Base-by-base conservation (phyloP, 2,888 invertebrate genomes). In the Drosophila mulleri region DNA sequence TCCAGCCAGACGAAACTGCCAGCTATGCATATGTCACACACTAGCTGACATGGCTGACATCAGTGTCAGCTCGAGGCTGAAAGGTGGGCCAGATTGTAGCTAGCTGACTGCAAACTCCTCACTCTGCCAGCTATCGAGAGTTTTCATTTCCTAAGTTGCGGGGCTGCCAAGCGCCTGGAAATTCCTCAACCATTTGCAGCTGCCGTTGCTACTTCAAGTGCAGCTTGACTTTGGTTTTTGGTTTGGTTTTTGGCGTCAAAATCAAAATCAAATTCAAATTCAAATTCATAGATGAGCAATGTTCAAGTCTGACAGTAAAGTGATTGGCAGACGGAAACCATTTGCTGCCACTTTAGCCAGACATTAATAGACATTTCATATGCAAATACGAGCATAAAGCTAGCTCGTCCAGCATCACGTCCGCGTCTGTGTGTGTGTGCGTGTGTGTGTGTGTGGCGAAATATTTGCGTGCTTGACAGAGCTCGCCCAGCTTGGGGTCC, bases 351-450 rank as follows among this genome's bases (percentile, higher is more conserved):
- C 81, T 89, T 87, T 67, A 59, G 76, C 72, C 82, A 58, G 48
- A 58, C 75, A 73, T 89, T 85, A 88, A 89, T 89, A 75, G 88
- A 89, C 78, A 88, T 85, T 88, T 89, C 78, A 88, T 88, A 75
- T 88, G 74, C 80, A 82, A 85, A 82, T 77, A 65, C 58, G 35
- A 59, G 48, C 67, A 67, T 70, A 75, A 67, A 62, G 56, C 67
- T 67, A 50, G 47, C 42, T 58, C 35, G 37, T 32, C 52, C 56
- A 69, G 67, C n/a, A 65, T 69, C 64, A 53, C 65, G 72, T 23
- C 29, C 50, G 37, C 16, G 16, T 39, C 14, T 29, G 16, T 16
- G 35, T 50, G 61, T 57, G 63, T 59, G 56, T 39, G n/a, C n/a
- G 57, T 56, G 67, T 37, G 62, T 52, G 65, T 57, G 64, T 61